These are phyloP conservation scores for Muntiacus muntjak DNA, from an alignment of 2,113 vertebrate genomes.

Conservation along the genomic window DNA sequence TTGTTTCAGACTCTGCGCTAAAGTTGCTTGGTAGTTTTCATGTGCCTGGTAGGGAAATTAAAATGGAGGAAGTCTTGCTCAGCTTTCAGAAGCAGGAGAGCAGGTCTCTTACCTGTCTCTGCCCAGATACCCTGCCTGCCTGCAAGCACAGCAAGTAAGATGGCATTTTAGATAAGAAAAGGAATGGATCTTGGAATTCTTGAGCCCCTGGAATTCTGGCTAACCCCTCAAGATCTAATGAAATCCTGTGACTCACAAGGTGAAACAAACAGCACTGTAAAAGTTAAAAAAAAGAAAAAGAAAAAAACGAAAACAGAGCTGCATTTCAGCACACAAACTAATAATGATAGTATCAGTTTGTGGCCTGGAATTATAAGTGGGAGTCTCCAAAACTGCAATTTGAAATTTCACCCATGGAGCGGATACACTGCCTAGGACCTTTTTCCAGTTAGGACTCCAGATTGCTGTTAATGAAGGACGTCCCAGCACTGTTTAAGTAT, in stretches of 20 bases:
- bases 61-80: not conserved
- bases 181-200: not conserved
- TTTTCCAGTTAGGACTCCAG: not conserved
- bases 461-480: not conserved
- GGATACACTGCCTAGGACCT: not conserved
- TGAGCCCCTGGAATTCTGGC: not conserved
- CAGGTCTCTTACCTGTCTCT: not conserved
- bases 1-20: not conserved
- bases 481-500: not conserved
- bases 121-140: not conserved
- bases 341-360: not conserved
- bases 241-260: not conserved
- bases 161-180: not conserved
- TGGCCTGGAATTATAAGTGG: not conserved
- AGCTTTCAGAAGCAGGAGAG: not conserved
- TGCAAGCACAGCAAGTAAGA: not conserved
- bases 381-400: not conserved
- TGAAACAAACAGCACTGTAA: not conserved
- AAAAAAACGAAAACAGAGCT: not conserved
- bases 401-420: not conserved
- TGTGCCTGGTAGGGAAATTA: not conserved
- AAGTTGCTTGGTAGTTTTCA: not conserved
- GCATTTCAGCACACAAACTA: not conserved
- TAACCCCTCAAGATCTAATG: not conserved
- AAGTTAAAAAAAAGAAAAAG: not conserved